These are phyloP conservation scores for Melanotaenia boesemani DNA, from an alignment of 2,797 vertebrate genomes.

Conservation along the genomic window DNA sequence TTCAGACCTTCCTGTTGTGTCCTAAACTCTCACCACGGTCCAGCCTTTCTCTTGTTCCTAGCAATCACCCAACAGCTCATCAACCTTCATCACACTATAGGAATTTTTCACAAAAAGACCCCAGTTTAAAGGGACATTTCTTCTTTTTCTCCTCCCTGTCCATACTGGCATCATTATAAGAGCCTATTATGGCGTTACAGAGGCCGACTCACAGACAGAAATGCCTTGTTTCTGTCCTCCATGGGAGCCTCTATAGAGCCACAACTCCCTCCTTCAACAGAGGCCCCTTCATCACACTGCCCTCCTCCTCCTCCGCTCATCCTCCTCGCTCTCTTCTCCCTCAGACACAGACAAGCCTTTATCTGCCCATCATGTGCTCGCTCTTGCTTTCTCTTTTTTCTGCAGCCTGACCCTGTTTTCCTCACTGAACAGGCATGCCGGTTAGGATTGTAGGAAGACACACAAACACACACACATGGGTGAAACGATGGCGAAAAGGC, in stretches of 20 bases:
- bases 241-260: slow-evolving; percentile 72
- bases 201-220: slow-evolving; percentile 68
- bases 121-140: slow-evolving; percentile 57
- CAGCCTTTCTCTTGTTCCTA: background rate
- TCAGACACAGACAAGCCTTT: slow-evolving; percentile 79
- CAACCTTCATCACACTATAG: slow-evolving; percentile 22
- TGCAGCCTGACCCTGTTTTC: slow-evolving; percentile 71
- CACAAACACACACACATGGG: slow-evolving; percentile 17
- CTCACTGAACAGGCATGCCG: slow-evolving; percentile 53
- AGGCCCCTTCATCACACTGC: slow-evolving; percentile 73
- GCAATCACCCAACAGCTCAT: background rate
- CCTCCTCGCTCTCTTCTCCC: slow-evolving; percentile 63
- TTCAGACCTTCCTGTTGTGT: background rate
- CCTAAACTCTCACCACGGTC: slow-evolving; percentile 11
- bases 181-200: slow-evolving; percentile 60
- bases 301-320: slow-evolving; percentile 58
- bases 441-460: slow-evolving; percentile 51
- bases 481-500: slow-evolving; percentile 36
- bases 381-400: slow-evolving; percentile 53
- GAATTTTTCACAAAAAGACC: slow-evolving; percentile 38
- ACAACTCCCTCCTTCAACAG: slow-evolving; percentile 62
- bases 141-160: slow-evolving; percentile 22
- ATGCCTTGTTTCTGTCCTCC: slow-evolving; percentile 70
- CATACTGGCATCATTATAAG: slow-evolving; percentile 70
- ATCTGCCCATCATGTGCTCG: slow-evolving; percentile 78